Conservation (phyloP, 2,888 invertebrate species). For the Leptarthrus brevirostris region DNA sequence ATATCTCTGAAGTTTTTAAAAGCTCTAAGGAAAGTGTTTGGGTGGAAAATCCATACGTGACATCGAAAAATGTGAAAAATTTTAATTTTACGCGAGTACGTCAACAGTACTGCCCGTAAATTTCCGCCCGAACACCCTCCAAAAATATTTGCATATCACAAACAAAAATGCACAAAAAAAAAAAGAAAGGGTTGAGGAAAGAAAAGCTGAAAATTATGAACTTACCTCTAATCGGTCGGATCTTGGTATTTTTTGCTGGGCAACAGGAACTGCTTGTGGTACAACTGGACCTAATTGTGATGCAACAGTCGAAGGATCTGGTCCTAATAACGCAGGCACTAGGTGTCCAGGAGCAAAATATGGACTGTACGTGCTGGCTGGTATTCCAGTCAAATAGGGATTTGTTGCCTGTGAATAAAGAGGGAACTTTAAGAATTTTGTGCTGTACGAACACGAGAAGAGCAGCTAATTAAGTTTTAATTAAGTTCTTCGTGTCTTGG, state of each 20-base stretch:
- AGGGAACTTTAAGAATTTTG: constrained; percentile 13
- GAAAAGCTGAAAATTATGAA: constrained; percentile 54
- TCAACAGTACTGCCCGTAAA: too few species aligned
- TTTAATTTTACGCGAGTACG: too few species aligned
- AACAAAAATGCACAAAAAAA: constrained; percentile 33
- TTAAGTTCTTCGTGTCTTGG: constrained; percentile 37
- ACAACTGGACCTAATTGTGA: constrained; percentile 83
- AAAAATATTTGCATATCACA: constrained; percentile 33
- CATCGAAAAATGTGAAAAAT: too few species aligned
- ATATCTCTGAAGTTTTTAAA: constrained; percentile 14
- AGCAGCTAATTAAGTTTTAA: constrained; percentile 48
- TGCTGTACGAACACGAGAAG: neutral
- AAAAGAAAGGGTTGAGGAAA: constrained; percentile 6
- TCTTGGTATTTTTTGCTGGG: constrained; percentile 94
- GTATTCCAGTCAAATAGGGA: constrained; percentile 92
- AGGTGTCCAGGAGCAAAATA: constrained; percentile 89
- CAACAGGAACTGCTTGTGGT: constrained; percentile 87
- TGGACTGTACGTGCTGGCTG: constrained; percentile 90
- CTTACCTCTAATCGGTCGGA: constrained; percentile 97
- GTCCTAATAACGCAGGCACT: constrained; percentile 90
- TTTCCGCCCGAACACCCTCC: constrained; percentile 5
- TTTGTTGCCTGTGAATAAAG: constrained; percentile 78
- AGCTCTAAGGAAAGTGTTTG: constrained; percentile 5
- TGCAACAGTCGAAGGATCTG: constrained; percentile 83
- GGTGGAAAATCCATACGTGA: neutral